Evolutionary conservation across 2,113 vertebrate genomes (phyloP).

Genomic region (Silurus meridionalis): DNA sequence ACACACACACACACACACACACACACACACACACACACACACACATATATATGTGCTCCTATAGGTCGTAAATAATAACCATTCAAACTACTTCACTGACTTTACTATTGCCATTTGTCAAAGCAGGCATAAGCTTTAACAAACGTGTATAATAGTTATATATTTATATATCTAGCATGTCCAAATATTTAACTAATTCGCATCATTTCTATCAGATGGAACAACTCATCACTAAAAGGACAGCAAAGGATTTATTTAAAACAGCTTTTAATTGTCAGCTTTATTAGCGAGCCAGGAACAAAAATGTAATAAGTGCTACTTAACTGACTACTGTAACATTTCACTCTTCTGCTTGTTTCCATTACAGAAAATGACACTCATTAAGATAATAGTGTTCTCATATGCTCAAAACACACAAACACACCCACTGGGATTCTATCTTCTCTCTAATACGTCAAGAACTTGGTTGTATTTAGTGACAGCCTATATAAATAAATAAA

Average conservation of each 20-base stretch:
- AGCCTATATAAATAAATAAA: not conserved
- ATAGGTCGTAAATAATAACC: not conserved
- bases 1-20: too few relatives aligned
- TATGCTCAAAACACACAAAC: not conserved
- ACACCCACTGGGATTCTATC: not conserved
- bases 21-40: too few relatives aligned
- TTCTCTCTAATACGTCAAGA: too few relatives aligned
- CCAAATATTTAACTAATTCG: not conserved
- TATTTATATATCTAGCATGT: not conserved
- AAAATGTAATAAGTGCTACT: not conserved
- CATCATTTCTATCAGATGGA: not conserved
- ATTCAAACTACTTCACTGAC: not conserved
- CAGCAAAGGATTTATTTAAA: not conserved
- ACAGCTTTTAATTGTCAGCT: not conserved
- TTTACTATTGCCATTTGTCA: not conserved
- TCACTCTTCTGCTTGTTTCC: not conserved
- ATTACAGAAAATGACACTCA: slow-evolving; percentile 26
- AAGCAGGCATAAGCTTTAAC: not conserved
- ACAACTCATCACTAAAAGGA: not conserved
- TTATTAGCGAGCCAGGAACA: slow-evolving; percentile 6
- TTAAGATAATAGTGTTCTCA: not conserved
- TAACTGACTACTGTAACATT: not conserved
- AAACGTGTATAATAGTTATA: not conserved
- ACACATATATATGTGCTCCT: not conserved
- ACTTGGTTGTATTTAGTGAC: too few relatives aligned